A percentile compares a stretch with the other conserved stretches of the same genome.
These are phyloP conservation scores for Plecturocebus donacophilus DNA, from an alignment of 2,113 vertebrate species.

Conservation along the genomic window DNA sequence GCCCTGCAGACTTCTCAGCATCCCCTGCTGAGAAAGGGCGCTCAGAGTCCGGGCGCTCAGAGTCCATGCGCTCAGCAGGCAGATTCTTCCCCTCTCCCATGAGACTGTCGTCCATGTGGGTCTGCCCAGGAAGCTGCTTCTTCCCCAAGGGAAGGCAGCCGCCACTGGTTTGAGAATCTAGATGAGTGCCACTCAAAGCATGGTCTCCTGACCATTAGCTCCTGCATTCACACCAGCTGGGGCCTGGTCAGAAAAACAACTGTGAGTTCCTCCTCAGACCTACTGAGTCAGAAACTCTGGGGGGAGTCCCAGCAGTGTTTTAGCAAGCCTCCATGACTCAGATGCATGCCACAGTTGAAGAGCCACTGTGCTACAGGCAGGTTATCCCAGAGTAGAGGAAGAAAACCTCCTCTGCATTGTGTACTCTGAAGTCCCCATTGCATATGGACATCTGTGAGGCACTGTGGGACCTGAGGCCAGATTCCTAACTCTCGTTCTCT, in stretches of 20 bases:
- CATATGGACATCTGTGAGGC: too few species aligned
- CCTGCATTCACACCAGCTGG: background rate
- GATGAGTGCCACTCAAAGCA: background rate
- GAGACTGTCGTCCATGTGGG: background rate
- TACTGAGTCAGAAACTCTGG: background rate
- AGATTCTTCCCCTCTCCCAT: background rate
- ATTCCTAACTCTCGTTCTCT: background rate
- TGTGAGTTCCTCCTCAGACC: background rate
- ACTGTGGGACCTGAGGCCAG: background rate
- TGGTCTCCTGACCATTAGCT: background rate
- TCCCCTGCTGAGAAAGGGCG: background rate
- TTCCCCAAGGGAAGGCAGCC: background rate
- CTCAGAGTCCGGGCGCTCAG: rapidly evolving
- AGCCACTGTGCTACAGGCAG: background rate
- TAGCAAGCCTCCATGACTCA: background rate
- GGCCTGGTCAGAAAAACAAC: background rate
- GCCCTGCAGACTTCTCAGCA: background rate
- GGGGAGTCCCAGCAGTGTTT: background rate
- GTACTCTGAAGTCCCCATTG: background rate
- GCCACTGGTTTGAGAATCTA: background rate
- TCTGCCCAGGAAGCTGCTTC: background rate
- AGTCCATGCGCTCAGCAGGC: background rate
- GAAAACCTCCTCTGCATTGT: rapidly evolving
- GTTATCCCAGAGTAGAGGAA: background rate
- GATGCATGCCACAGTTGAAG: rapidly evolving